phyloP scores from a whole-genome alignment of 2,113 vertebrate species.

The Macrotis lagotis region DNA sequence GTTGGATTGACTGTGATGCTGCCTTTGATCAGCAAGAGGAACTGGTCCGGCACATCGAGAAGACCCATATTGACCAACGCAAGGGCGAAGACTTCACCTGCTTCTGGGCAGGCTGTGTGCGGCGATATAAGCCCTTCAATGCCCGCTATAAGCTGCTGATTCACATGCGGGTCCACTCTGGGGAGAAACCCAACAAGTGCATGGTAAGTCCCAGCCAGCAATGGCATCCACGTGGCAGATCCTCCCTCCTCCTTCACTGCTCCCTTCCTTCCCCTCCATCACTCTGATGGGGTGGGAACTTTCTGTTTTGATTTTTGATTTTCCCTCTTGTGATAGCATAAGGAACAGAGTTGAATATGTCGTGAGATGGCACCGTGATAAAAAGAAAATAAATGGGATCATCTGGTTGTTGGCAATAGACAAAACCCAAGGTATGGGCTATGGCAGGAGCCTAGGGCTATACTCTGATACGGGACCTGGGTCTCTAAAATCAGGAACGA shows the following conservation, averaged over 20 bases:
- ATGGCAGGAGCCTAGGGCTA: no score
- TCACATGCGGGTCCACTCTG: slow-evolving; percentile 99
- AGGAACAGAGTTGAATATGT: no score
- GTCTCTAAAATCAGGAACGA: no score
- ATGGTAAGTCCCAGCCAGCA: slow-evolving; percentile 90
- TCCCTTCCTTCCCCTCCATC: no score
- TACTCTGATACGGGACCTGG: no score
- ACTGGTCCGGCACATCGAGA: slow-evolving; percentile 99
- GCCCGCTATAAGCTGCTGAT: slow-evolving; percentile 99
- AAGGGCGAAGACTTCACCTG: slow-evolving; percentile 99
- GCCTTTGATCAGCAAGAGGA: slow-evolving; percentile 97
- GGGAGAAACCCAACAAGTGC: slow-evolving; percentile 99
- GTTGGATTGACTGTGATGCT: slow-evolving; percentile 98
- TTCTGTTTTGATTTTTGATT: no score
- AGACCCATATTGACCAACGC: slow-evolving; percentile 98
- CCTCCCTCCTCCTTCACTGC: background rate
- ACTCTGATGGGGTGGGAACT: no score
- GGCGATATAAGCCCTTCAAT: slow-evolving; percentile 98
- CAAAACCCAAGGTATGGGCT: no score
- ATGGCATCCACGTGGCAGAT: background rate
- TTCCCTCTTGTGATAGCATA: no score
- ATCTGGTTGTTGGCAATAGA: no score
- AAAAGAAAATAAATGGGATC: no score
- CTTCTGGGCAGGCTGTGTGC: slow-evolving; percentile 98
- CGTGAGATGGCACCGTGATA: no score